These are phyloP conservation scores for Cyclophora punctaria DNA, from an alignment of 2,888 invertebrate genomes.

Conservation along the genomic window DNA sequence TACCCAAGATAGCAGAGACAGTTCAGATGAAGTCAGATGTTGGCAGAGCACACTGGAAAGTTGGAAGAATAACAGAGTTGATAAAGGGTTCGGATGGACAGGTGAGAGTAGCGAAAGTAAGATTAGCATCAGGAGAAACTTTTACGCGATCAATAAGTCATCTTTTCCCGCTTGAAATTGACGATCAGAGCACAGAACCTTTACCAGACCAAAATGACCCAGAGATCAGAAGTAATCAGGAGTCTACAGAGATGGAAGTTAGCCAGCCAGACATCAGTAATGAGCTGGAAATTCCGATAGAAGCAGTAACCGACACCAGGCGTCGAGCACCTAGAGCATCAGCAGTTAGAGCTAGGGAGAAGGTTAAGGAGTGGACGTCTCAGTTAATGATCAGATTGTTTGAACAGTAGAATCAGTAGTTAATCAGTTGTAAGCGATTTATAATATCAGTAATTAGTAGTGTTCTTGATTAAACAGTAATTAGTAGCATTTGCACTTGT, in stretches of 20 bases:
- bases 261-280: neutral
- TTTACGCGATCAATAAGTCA: neutral
- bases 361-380: neutral
- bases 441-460: too few relatives aligned
- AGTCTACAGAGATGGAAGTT: neutral
- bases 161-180: neutral
- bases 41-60: constrained; percentile 11
- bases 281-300: neutral
- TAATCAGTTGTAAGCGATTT: neutral
- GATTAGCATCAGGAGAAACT: neutral
- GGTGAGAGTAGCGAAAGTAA: constrained; percentile 11
- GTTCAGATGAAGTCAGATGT: constrained; percentile 13
- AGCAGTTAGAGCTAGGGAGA: neutral
- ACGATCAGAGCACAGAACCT: neutral
- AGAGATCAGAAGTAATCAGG: neutral
- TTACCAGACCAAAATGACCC: neutral
- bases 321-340: neutral
- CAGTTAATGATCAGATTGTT: neutral
- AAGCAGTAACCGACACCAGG: neutral
- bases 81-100: constrained; percentile 8
- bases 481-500: too few relatives aligned
- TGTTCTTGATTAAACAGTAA: too few relatives aligned
- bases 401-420: neutral
- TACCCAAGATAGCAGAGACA: constrained; percentile 5
- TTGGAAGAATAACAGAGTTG: constrained; percentile 9